A percentile compares a stretch with the other conserved stretches of the same genome.
phyloP scores from a whole-genome alignment of 2,113 vertebrate genomes.

The Cyphomyrus discorhynchus region DNA sequence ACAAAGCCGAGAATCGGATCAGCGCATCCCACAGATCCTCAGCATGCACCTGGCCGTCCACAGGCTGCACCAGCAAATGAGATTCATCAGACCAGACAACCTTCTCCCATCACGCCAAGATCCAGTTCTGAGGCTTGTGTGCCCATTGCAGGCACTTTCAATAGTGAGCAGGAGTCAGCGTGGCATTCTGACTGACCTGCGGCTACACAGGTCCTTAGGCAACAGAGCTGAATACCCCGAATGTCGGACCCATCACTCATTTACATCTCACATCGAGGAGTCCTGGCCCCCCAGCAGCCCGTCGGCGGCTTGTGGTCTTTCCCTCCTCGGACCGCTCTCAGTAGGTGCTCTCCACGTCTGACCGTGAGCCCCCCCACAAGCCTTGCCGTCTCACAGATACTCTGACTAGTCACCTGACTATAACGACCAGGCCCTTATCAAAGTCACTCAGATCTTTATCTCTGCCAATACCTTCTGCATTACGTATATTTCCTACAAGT shows the following conservation, averaged over 20 bases:
- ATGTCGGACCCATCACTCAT: not conserved
- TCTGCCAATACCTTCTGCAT: not conserved
- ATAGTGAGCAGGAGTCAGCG: not conserved
- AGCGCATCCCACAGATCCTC: too few relatives aligned
- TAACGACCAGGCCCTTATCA: not conserved
- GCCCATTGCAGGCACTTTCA: too few relatives aligned
- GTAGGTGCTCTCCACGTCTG: not conserved
- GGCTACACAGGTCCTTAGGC: not conserved
- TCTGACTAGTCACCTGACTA: not conserved
- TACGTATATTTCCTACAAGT: not conserved
- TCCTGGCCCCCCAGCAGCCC: not conserved
- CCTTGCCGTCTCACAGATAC: not conserved
- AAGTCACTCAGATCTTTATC: not conserved
- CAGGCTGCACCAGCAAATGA: too few relatives aligned
- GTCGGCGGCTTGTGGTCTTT: not conserved
- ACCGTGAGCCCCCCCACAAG: not conserved
- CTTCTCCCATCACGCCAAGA: too few relatives aligned
- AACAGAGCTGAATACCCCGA: not conserved
- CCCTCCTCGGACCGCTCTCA: not conserved
- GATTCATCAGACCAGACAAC: too few relatives aligned
- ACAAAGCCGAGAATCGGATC: too few relatives aligned
- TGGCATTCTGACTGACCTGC: not conserved
- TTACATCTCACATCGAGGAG: not conserved
- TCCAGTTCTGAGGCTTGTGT: too few relatives aligned
- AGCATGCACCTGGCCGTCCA: too few relatives aligned